Base-by-base conservation (phyloP, 2,113 vertebrate genomes). In the Caranx melampygus region DNA sequence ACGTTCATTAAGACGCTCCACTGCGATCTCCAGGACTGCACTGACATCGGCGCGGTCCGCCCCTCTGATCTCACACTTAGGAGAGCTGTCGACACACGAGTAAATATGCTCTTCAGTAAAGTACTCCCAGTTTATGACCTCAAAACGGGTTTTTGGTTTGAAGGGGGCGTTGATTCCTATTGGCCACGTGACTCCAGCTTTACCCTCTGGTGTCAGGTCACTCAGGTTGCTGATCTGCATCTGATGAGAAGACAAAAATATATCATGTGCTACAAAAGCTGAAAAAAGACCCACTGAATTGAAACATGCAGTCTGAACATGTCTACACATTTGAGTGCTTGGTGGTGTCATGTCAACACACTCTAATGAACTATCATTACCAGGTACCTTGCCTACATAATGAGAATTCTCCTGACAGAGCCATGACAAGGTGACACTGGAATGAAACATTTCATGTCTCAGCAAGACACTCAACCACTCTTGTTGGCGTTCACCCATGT, bases 41-140 rank as follows among this genome's bases (percentile, higher is more conserved):
- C 51, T 91, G 0, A 99, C 93, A 0, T 99, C 98, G 0, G 94
- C 95, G 1, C 95, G 94, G 93, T 96, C 96, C 0, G 95, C 96
- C 1, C 97, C 98, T 5, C 93, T 94, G 66, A 99, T 95, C 31
- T 97, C 96, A 6, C 98, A 99, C 91, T 99, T 99, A 2, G 98
- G 97, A 2, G 97, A 93, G 59, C 97, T 95, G 0, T 98, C 96
- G 0, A 92, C 81, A 37, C 98, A 99, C 8, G 97, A 95, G 93
- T 97, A 99, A 20, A 96, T 94, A 37, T 99, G 96, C 90, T 97
- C 97, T 75, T 99, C 98, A 0, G 97, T 99, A 89, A 99, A 99
- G 91, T 99, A 98, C 77, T 99, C 97, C 98, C 98, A 99, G 93
- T 95, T 96, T 78, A 99, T 95, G 1, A 99, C 96, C 91, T 99